These are phyloP conservation scores for Spodoptera littoralis DNA, from an alignment of 2,888 invertebrate genomes.

Conservation along the genomic window DNA sequence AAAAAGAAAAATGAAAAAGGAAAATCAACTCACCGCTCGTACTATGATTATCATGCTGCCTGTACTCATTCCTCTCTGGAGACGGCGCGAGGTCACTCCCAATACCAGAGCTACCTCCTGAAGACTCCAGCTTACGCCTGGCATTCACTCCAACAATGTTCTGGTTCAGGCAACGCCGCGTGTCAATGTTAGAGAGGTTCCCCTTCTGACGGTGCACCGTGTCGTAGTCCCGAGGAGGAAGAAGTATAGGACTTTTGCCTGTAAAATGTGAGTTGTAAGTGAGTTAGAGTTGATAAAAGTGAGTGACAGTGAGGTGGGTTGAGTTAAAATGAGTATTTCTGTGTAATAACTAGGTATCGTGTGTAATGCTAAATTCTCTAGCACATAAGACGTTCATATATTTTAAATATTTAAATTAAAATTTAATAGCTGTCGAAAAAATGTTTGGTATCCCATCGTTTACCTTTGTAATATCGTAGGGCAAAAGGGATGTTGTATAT, in stretches of 20 bases:
- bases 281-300: not conserved
- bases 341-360: not conserved
- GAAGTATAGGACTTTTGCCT: slow-evolving; percentile 92
- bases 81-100: slow-evolving; percentile 96
- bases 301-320: not conserved
- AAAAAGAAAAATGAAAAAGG: too few relatives aligned
- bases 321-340: not conserved
- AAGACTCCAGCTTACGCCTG: slow-evolving; percentile 89
- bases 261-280: slow-evolving; percentile 52
- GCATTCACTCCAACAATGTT: slow-evolving; percentile 89
- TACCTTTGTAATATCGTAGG: not conserved
- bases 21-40: slow-evolving; percentile 88
- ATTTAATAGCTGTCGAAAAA: too few relatives aligned
- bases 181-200: slow-evolving; percentile 83
- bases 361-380: not conserved
- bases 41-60: slow-evolving; percentile 89
- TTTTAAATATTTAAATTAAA: too few relatives aligned
- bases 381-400: too few relatives aligned
- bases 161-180: slow-evolving; percentile 91
- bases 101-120: slow-evolving; percentile 96
- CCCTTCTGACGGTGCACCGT: slow-evolving; percentile 93
- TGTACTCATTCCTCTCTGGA: slow-evolving; percentile 90
- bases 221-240: slow-evolving; percentile 98
- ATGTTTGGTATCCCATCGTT: too few relatives aligned
- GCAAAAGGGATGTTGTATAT: not conserved